Percentiles rank a stretch among this genome's conserved stretches.
Conservation (phyloP, 2,113 vertebrate genomes). For the Phaethon lepturus region DNA sequence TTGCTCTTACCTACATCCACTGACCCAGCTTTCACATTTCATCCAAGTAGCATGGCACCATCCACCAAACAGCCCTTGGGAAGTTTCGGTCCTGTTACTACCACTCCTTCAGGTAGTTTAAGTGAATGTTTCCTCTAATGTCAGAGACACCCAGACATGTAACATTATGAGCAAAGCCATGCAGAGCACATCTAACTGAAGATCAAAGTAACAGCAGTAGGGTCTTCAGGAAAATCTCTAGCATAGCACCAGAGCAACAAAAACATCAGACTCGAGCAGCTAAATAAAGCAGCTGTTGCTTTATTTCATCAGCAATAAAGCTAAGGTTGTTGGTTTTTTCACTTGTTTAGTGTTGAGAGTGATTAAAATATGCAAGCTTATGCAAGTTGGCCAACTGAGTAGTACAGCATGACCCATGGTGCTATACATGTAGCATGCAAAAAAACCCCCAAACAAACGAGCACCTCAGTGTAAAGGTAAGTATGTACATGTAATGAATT, state of each 20-base stretch:
- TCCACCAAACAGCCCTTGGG: neutral
- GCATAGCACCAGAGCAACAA: neutral
- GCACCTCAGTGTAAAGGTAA: neutral
- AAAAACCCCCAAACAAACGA: neutral
- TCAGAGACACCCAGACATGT: neutral
- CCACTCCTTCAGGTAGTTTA: neutral
- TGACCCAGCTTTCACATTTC: neutral
- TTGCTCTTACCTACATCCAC: neutral
- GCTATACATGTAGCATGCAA: neutral
- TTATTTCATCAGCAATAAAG: neutral
- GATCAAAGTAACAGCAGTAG: neutral
- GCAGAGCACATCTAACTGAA: neutral
- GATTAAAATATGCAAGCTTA: neutral
- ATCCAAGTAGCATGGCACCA: neutral
- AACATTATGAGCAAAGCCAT: neutral
- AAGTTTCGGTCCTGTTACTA: neutral
- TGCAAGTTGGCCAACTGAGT: neutral
- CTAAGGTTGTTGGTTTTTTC: neutral
- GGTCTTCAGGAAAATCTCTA: neutral
- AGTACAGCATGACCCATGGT: neutral
- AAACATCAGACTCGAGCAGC: accelerated
- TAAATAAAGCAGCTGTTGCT: too few relatives aligned
- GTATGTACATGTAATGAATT: accelerated
- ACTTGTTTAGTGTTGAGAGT: neutral
- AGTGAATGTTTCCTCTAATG: neutral